Evolutionary conservation across 2,888 invertebrate genomes (phyloP), one percentile per base, ranked within the genome.

Genomic region (Syrphus vitripennis): DNA sequence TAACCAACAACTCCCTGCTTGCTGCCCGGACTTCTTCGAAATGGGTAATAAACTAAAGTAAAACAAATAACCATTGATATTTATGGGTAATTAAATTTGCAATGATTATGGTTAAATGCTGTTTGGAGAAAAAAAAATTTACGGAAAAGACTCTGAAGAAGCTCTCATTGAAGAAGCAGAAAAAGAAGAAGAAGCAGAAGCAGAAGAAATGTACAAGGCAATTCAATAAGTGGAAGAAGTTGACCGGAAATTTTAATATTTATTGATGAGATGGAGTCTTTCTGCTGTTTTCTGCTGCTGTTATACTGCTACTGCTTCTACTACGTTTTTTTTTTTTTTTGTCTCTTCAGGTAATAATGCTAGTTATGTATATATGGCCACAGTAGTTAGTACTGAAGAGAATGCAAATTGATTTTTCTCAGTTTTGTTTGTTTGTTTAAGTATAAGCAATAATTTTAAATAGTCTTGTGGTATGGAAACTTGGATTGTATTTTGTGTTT

Each of bases 61-160:
- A 84, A 80, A 80, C 80, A 80, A 84, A 84, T 84, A 84, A 80
- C 76, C 76, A 76, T 55, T 76, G 76, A 80, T 71, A 80, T 84
- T 80, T 84, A 84, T 84, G 84, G 84, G 80, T 81, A 84, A 84
- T 84, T 84, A 84, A 84, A 81, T 72, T 76, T 65, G 42, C 79
- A 80, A 59, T 71, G 83, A 80, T 75, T 83, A 75, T 83, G 70
- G 83, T 80, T 83, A 72, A 83, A 71, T 83, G 63, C 26, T 40
- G 63, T 79, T 65, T 63, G 65, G 7, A n/a, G n/a, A n/a, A n/a
- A n/a, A n/a, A 55, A 55, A 55, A 29, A 29, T 31, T 55, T 12
- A 29, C 29, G 4, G n/a, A 31, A 29, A 16, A 63, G 16, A 42
- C 24, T 16, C 40, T 16, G 34, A 55, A 29, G 34, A 57, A 57